These are phyloP conservation scores for Ctenosaura bakeri DNA, from an alignment of 2,797 vertebrate genomes.

Conservation along the genomic window DNA sequence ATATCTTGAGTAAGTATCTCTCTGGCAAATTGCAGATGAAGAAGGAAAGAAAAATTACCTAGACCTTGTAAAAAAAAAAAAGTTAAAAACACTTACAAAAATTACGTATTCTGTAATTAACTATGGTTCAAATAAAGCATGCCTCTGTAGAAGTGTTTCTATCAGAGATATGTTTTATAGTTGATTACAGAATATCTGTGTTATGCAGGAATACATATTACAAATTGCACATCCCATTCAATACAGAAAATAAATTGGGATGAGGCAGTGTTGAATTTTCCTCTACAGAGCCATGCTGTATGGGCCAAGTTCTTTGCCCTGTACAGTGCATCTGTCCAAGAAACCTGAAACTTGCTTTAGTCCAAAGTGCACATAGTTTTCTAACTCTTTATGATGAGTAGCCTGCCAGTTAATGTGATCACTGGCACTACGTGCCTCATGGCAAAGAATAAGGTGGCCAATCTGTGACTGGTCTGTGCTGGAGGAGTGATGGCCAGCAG, in stretches of 20 bases:
- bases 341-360: too few relatives aligned
- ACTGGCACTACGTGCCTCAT: not conserved
- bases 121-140: too few relatives aligned
- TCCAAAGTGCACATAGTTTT: not conserved
- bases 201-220: not conserved
- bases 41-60: not conserved
- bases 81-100: too few relatives aligned
- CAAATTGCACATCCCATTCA: not conserved
- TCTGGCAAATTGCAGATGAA: not conserved
- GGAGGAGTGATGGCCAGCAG: too few relatives aligned
- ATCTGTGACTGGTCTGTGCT: too few relatives aligned
- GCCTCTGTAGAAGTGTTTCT: too few relatives aligned
- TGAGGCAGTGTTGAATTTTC: not conserved
- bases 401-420: not conserved
- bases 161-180: not conserved
- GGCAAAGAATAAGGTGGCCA: too few relatives aligned
- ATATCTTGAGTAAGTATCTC: not conserved
- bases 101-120: too few relatives aligned
- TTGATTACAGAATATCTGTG: not conserved
- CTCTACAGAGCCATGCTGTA: not conserved
- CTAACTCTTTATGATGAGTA: not conserved
- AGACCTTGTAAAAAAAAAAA: not conserved
- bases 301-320: not conserved
- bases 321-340: not conserved
- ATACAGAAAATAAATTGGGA: not conserved